Conservation (phyloP, 2,797 vertebrate genomes). For the Danio tinwini region DNA sequence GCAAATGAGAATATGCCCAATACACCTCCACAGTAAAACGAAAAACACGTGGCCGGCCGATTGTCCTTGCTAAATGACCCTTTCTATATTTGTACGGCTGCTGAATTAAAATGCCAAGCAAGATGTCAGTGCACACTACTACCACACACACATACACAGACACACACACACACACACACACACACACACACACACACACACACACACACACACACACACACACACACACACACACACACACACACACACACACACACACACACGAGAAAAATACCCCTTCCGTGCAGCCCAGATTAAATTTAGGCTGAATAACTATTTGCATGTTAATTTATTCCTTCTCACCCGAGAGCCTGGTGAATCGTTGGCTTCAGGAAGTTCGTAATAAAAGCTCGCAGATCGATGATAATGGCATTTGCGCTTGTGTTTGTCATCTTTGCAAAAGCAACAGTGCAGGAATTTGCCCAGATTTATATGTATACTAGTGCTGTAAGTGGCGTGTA, state of each 20-base stretch:
- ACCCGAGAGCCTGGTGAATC: slow-evolving; percentile 58
- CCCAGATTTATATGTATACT: slow-evolving; percentile 85
- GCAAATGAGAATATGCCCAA: slow-evolving; percentile 20
- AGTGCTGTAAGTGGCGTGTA: slow-evolving; percentile 87
- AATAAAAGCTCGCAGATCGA: slow-evolving; percentile 85
- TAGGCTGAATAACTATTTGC: slow-evolving; percentile 72
- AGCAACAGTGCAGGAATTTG: slow-evolving; percentile 83
- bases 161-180: too few relatives aligned
- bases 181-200: slow-evolving; percentile 25
- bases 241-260: neutral
- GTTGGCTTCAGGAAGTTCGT: slow-evolving; percentile 83
- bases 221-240: too few relatives aligned
- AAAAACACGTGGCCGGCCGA: slow-evolving; percentile 10
- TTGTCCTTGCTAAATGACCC: slow-evolving; percentile 21
- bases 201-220: too few relatives aligned
- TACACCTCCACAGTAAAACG: slow-evolving; percentile 36
- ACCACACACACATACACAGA: too few relatives aligned
- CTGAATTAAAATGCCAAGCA: slow-evolving; percentile 34
- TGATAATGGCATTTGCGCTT: slow-evolving; percentile 85
- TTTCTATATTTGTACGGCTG: slow-evolving; percentile 34
- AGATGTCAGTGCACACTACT: slow-evolving; percentile 5
- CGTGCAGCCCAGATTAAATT: slow-evolving; percentile 68
- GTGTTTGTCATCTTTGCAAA: slow-evolving; percentile 86
- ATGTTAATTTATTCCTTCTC: slow-evolving; percentile 80
- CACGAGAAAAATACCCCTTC: slow-evolving; percentile 68